Evolutionary conservation across 64 coral and sea anemone genomes (phyloP), one percentile per base, ranked within the genome.

Genomic region (Dendronephthya gigantea): DNA sequence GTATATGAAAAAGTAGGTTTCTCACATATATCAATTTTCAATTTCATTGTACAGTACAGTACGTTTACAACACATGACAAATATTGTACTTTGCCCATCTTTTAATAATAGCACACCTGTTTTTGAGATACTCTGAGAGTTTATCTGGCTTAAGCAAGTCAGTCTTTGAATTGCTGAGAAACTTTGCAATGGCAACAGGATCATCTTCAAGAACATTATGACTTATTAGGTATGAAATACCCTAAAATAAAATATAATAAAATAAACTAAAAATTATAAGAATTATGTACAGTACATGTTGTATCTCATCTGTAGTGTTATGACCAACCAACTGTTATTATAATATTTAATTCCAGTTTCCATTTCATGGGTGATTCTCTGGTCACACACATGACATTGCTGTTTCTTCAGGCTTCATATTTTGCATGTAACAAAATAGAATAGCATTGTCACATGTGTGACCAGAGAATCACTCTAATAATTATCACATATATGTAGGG

Each of bases 161-260:
- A 6, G 25, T 84, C 30, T 49, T 89, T 7, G 83, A 56, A 10
- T 87, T 74, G 84, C 88, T 88, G 48, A 92, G 85, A 92, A 92
- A 92, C 68, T 87, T 87, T 40, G 87, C 81, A 55, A 92, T 88
- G 19, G 88, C 87, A 25, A 38, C 37, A 19, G 85, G 32, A 33
- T 49, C 85, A 56, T 92, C 91, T 50, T 92, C 87, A 39, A 92
- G 38, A 22, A 92, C 62, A 83, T 66, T 66, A 45, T 92, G 50
- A 30, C 34, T 58, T 43, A 84, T 36, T 22, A 89, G 39, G 82
- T 70, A 89, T n/a, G 83, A 82, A 75, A 89, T 83, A 11, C 88
- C 88, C 88, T 89, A 35, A 7, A 47, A 48, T 15, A 19, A 62
- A n/a, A 62, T 62, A 22, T 52, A 52, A 52, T 52, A 16, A 52